Evolutionary conservation across 2,888 invertebrate species (phyloP).

Genomic region (Drosophila prolongata): DNA sequence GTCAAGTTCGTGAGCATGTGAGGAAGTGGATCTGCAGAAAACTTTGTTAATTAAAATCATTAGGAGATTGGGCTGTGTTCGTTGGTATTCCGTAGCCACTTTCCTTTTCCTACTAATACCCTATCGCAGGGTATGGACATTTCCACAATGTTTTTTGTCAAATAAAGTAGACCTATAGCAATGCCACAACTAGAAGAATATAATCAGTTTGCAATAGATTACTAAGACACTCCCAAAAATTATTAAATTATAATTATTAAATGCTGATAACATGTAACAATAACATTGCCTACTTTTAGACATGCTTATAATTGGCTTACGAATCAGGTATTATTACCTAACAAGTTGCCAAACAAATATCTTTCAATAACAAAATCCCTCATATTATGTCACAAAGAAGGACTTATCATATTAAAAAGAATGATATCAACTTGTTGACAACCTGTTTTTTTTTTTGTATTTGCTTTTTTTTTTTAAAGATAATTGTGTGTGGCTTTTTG

Average conservation of each 20-base stretch:
- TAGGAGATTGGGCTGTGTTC: conserved; percentile 27
- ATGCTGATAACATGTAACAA: too few species aligned
- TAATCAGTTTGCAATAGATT: too few species aligned
- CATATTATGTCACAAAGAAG: not conserved
- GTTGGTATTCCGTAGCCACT: conserved; percentile 9
- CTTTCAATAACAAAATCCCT: not conserved
- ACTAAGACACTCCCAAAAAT: too few species aligned
- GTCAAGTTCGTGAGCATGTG: conserved; percentile 82
- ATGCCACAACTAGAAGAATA: too few species aligned
- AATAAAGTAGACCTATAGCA: too few species aligned
- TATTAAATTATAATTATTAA: too few species aligned
- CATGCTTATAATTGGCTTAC: not conserved
- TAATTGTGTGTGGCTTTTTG: not conserved
- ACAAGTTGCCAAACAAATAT: not conserved
- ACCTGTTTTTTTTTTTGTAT: not conserved
- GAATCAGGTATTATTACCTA: not conserved
- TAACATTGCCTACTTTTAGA: not conserved
- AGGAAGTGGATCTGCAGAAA: conserved; percentile 21
- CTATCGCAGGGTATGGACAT: not conserved
- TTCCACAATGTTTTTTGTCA: too few species aligned
- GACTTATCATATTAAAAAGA: not conserved
- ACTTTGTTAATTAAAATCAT: conserved; percentile 58
- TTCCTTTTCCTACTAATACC: not conserved
- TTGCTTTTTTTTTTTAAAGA: not conserved
- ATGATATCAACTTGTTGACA: conserved; percentile 1